Evolutionary conservation across 2,797 vertebrate species (phyloP).

Genomic region (Chelon labrosus): DNA sequence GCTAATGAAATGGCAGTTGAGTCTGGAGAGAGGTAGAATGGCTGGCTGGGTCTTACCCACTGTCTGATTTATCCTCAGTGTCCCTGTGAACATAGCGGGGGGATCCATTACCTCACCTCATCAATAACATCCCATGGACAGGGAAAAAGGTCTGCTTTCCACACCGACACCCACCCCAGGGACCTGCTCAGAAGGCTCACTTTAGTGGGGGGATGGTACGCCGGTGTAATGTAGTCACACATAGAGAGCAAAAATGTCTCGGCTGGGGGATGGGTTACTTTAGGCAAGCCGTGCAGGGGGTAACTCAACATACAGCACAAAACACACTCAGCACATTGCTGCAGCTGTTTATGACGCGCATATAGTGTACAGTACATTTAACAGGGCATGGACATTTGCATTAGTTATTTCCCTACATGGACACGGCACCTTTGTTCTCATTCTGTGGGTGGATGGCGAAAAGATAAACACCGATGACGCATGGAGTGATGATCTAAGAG

Average conservation of each 20-base stretch:
- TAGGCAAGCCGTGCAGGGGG: constrained; percentile 43
- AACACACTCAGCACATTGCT: constrained; percentile 55
- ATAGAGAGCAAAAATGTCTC: constrained; percentile 70
- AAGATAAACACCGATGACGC: constrained; percentile 47
- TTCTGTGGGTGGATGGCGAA: constrained; percentile 31
- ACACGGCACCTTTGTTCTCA: constrained; percentile 36
- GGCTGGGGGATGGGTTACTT: constrained; percentile 72
- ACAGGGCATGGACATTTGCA: constrained; percentile 29
- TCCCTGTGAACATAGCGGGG: constrained; percentile 82
- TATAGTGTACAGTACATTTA: constrained; percentile 6
- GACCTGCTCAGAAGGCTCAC: constrained; percentile 70
- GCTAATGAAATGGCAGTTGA: constrained; percentile 87
- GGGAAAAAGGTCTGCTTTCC: constrained; percentile 76
- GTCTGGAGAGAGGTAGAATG: constrained; percentile 82
- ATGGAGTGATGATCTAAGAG: constrained; percentile 23
- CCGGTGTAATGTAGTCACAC: constrained; percentile 71
- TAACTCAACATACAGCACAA: constrained; percentile 38
- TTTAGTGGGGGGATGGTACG: constrained; percentile 64
- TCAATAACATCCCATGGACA: constrained; percentile 83
- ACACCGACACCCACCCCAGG: constrained; percentile 76
- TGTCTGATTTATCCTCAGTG: constrained; percentile 86
- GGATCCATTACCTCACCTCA: constrained; percentile 85
- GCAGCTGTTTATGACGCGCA: constrained; percentile 31
- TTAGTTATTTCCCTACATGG: constrained; percentile 23
- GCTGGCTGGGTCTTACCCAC: constrained; percentile 83